phyloP scores from a whole-genome alignment of 35 echinoderm and acorn worm species.

The Hemicentrotus pulcherrimus region DNA sequence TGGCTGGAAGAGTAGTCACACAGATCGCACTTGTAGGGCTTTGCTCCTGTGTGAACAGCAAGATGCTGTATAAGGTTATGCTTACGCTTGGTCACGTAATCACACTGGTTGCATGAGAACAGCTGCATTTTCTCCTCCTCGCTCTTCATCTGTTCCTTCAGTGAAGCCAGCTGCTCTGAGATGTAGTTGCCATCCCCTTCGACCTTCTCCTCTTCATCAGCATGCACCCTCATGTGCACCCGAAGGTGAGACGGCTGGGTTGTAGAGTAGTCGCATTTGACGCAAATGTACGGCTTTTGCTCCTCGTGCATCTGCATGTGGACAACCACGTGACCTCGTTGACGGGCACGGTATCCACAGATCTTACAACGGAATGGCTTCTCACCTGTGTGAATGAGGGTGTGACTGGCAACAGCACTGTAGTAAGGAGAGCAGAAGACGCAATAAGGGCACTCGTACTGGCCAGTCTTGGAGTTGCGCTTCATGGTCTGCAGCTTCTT shows the following conservation, averaged over 20 bases:
- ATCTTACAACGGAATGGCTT: conserved; percentile 77
- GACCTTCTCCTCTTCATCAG: conserved; percentile 26
- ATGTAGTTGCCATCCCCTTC: conserved; percentile 50
- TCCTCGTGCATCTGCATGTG: conserved; percentile 92
- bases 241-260: conserved; percentile 80
- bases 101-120: conserved; percentile 70
- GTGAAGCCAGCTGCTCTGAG: conserved; percentile 58
- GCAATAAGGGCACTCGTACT: conserved; percentile 79
- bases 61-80: conserved; percentile 88
- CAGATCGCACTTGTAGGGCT: conserved; percentile 87
- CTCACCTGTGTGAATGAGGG: conserved; percentile 82
- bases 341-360: conserved; percentile 75
- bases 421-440: conserved; percentile 76
- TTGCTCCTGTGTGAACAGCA: conserved; percentile 75
- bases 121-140: conserved; percentile 64
- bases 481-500: conserved; percentile 56
- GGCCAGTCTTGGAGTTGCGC: conserved; percentile 52
- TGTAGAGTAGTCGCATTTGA: conserved; percentile 82
- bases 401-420: conserved; percentile 82
- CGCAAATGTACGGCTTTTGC: conserved; percentile 82
- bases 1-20: conserved; percentile 84
- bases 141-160: conserved; percentile 75
- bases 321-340: conserved; percentile 79
- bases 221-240: conserved; percentile 72
- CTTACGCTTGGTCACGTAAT: conserved; percentile 72